These are phyloP conservation scores for Strigamia transsilvanica DNA, from an alignment of 2,888 invertebrate species.

Conservation along the genomic window DNA sequence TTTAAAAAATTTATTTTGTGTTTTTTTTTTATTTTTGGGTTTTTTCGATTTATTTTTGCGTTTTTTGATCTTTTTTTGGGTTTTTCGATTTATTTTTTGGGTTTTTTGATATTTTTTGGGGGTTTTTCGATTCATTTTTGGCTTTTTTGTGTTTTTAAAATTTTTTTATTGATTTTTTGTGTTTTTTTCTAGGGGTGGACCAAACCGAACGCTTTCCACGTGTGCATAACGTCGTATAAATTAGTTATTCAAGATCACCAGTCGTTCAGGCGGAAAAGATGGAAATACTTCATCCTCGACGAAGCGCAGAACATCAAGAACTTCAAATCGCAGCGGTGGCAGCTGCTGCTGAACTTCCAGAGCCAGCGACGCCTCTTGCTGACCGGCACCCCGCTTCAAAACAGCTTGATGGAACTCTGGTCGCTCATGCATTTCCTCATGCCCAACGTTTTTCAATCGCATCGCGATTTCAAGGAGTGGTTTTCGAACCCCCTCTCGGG, in stretches of 20 bases:
- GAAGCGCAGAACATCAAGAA: constrained; percentile 99
- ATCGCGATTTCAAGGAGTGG: constrained; percentile 97
- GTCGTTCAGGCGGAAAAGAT: constrained; percentile 94
- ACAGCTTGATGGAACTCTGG: constrained; percentile 96
- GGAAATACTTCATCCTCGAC: constrained; percentile 97
- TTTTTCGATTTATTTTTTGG: too few relatives aligned
- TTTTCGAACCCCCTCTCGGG: constrained; percentile 96
- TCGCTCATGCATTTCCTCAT: constrained; percentile 97
- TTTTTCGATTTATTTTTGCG: too few relatives aligned
- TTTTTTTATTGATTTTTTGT: constrained; percentile 25
- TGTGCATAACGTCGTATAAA: constrained; percentile 98
- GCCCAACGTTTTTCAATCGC: constrained; percentile 96
- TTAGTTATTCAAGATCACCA: constrained; percentile 98
- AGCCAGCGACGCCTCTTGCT: constrained; percentile 87
- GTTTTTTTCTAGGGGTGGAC: constrained; percentile 81
- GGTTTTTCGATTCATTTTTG: neutral
- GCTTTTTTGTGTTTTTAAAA: neutral
- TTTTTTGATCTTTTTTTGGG: too few relatives aligned
- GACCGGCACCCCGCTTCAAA: constrained; percentile 95
- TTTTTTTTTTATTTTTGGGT: too few relatives aligned
- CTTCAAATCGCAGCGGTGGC: constrained; percentile 99
- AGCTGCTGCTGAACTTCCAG: constrained; percentile 91
- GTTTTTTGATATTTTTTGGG: too few relatives aligned
- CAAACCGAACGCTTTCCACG: constrained; percentile 96
- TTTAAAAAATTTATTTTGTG: too few relatives aligned